Conservation (phyloP, 2,113 vertebrate genomes). For the Lynx canadensis region DNA sequence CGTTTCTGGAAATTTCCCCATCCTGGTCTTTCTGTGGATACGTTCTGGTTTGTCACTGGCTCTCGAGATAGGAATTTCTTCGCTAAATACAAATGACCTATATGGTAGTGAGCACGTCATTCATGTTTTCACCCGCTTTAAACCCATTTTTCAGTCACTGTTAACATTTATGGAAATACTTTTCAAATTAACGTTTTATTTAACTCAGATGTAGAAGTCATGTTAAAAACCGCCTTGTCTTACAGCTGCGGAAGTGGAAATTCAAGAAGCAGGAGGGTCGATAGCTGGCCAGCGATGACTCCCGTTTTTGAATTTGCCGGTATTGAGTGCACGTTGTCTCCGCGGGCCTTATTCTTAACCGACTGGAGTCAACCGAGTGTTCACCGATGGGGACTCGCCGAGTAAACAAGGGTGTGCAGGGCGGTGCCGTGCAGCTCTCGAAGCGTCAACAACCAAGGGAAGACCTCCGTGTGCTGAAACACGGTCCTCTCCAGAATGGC, state of each 20-base stretch:
- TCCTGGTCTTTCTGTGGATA: background rate
- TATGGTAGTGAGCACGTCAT: background rate
- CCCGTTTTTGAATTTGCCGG: background rate
- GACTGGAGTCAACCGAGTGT: background rate
- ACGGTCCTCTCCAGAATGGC: background rate
- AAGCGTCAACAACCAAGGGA: rapidly evolving
- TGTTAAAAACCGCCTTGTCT: background rate
- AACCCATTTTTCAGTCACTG: background rate
- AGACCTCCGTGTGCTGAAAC: rapidly evolving
- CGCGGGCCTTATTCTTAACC: background rate
- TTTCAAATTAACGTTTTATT: background rate
- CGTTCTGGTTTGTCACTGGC: background rate
- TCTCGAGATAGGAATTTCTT: background rate
- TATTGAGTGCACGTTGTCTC: background rate
- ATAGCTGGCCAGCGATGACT: no score
- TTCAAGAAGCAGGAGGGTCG: background rate
- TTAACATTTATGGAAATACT: background rate
- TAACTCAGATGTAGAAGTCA: background rate
- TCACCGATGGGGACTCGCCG: background rate
- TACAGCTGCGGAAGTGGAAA: background rate
- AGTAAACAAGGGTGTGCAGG: rapidly evolving
- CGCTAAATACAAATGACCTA: background rate
- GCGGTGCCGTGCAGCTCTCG: rapidly evolving
- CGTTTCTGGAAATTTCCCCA: background rate
- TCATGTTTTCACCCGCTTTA: background rate